A percentile compares a stretch with the other conserved stretches of the same genome.
These are phyloP conservation scores for Theocolax elegans DNA, from an alignment of 1,140 invertebrate species.

Conservation along the genomic window DNA sequence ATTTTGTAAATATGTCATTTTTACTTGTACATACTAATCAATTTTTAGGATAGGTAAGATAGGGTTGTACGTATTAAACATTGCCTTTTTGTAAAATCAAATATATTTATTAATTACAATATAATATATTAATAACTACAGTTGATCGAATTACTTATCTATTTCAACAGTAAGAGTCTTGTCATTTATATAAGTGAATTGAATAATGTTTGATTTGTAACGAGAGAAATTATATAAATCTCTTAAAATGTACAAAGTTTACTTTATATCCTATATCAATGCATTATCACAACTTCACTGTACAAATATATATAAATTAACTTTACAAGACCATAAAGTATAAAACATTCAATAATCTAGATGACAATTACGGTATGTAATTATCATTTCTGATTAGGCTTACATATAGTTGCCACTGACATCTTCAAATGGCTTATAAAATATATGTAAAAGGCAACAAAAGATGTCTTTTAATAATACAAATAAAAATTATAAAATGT, in stretches of 20 bases:
- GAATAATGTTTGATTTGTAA: constrained; percentile 28
- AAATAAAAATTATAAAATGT: constrained; percentile 28
- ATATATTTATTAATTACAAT: constrained; percentile 47
- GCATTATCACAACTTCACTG: constrained; percentile 7
- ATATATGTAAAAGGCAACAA: constrained; percentile 32
- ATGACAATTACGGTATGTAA: constrained; percentile 15
- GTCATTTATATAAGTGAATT: constrained; percentile 6
- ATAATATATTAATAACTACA: constrained; percentile 39
- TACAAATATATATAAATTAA: constrained; percentile 26
- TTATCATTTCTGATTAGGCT: constrained; percentile 28
- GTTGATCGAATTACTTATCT: constrained; percentile 31
- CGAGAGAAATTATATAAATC: constrained; percentile 4
- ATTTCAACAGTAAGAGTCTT: constrained; percentile 37
- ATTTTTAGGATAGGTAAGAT: neutral
- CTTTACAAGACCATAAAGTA: constrained; percentile 41
- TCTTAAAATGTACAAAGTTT: neutral
- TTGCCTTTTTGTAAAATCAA: constrained; percentile 42
- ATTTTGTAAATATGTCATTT: constrained; percentile 45
- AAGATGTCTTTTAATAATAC: constrained; percentile 33
- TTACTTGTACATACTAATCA: constrained; percentile 10
- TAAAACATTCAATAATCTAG: constrained; percentile 40
- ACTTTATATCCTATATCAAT: constrained; percentile 23
- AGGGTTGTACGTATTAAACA: constrained; percentile 27
- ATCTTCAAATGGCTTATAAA: constrained; percentile 34
- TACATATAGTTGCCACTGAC: constrained; percentile 10